Percentiles rank a stretch among this genome's conserved stretches.
Evolutionary conservation across 2,113 vertebrate genomes (phyloP).

Genomic region (Pelecanoides urinatrix): DNA sequence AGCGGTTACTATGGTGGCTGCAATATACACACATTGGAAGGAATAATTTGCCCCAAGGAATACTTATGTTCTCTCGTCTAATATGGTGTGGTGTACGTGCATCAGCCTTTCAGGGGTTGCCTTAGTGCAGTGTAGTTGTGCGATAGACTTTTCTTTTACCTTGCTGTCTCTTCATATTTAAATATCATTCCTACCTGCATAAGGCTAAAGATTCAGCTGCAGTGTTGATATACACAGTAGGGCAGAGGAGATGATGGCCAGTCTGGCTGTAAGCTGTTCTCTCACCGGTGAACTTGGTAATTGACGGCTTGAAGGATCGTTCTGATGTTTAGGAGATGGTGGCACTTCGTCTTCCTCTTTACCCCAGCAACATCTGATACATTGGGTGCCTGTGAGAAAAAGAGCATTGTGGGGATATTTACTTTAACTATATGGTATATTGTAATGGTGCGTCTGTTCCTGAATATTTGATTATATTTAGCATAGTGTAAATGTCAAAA

Average conservation of each 20-base stretch:
- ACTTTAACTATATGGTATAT: background rate
- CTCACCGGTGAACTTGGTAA: background rate
- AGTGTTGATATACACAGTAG: background rate
- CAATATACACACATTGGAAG: background rate
- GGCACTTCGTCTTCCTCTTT: background rate
- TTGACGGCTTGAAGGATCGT: background rate
- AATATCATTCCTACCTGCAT: background rate
- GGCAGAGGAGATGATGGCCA: background rate
- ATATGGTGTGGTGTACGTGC: background rate
- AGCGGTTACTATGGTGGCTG: background rate
- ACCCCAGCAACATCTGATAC: background rate
- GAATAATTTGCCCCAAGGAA: background rate
- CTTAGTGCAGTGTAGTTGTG: background rate
- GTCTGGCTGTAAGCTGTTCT: background rate
- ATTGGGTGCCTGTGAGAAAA: background rate
- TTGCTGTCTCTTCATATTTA: background rate
- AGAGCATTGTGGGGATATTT: background rate
- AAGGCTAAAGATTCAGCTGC: background rate
- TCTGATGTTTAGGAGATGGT: background rate
- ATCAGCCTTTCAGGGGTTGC: background rate
- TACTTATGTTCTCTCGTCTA: background rate
- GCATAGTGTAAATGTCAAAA: background rate
- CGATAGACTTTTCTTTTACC: background rate
- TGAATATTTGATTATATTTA: slow-evolving; percentile 18
- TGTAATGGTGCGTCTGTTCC: background rate